Conservation (phyloP, 2,888 invertebrate species). For the Euzetes globulus region DNA sequence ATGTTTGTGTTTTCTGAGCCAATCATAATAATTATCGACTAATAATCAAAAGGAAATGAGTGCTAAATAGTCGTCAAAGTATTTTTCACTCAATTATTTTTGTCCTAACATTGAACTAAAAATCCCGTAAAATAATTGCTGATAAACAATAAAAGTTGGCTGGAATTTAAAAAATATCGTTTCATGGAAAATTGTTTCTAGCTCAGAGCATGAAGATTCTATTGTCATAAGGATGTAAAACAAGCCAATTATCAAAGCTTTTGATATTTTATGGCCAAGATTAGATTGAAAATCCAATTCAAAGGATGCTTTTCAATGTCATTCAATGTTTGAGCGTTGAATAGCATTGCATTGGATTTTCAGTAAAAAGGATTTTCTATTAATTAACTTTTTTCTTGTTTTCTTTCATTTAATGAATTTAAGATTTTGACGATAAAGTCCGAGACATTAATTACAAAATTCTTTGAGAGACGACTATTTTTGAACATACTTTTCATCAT, state of each 20-base stretch:
- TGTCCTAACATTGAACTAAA: not conserved
- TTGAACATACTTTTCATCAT: not conserved
- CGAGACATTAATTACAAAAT: not conserved
- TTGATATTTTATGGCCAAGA: no score
- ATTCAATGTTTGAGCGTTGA: not conserved
- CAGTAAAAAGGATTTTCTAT: not conserved
- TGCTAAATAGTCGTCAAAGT: not conserved
- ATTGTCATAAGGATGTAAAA: no score
- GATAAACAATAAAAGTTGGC: not conserved
- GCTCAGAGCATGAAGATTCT: no score
- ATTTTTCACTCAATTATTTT: not conserved
- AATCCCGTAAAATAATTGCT: not conserved
- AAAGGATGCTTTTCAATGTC: not conserved
- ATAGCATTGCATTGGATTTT: not conserved
- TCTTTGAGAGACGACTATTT: not conserved
- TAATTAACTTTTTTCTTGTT: slow-evolving; percentile 3
- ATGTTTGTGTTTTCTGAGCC: not conserved
- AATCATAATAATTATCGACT: not conserved
- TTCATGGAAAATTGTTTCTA: no score
- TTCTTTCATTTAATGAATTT: not conserved
- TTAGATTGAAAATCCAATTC: no score
- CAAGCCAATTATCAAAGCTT: no score
- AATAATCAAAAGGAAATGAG: slow-evolving; percentile 14
- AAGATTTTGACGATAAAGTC: not conserved
- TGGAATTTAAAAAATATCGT: no score